Conservation (phyloP, 2,113 vertebrate genomes). For the Silurus glanis region DNA sequence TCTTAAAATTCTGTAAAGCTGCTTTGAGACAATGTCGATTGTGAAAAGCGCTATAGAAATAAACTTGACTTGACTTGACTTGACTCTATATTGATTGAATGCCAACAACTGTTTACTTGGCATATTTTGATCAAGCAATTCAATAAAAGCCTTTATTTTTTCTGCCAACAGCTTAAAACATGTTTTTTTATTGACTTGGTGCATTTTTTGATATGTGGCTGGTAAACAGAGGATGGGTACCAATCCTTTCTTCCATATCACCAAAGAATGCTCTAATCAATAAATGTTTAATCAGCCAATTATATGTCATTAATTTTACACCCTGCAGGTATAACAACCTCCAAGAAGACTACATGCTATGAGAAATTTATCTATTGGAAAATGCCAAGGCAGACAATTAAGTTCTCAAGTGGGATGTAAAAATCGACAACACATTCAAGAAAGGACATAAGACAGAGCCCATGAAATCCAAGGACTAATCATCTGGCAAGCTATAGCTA, state of each 20-base stretch:
- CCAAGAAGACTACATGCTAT: slow-evolving; percentile 66
- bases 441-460: slow-evolving; percentile 58
- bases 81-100: background rate
- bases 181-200: slow-evolving; percentile 22
- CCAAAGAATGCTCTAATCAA: slow-evolving; percentile 70
- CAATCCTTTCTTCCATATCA: slow-evolving; percentile 63
- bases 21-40: too few species aligned
- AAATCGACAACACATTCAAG: slow-evolving; percentile 58
- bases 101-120: slow-evolving; percentile 9
- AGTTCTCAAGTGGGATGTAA: slow-evolving; percentile 64
- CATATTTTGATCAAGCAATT: background rate
- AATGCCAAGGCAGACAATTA: slow-evolving; percentile 70
- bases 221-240: slow-evolving; percentile 53
- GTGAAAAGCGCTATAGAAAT: too few species aligned
- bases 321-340: slow-evolving; percentile 68
- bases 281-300: slow-evolving; percentile 78
- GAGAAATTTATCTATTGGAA: slow-evolving; percentile 73
- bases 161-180: slow-evolving; percentile 1
- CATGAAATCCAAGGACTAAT: slow-evolving; percentile 41
- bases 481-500: slow-evolving; percentile 1
- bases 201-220: slow-evolving; percentile 11
- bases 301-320: slow-evolving; percentile 73
- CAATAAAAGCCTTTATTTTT: background rate
- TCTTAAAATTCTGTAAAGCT: too few species aligned
- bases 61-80: too few species aligned